Evolutionary conservation across 37 sponge, comb jelly and placozoan species (phyloP), one percentile per base, ranked within the genome.

Genomic region (Halisarca cf. caerulea): DNA sequence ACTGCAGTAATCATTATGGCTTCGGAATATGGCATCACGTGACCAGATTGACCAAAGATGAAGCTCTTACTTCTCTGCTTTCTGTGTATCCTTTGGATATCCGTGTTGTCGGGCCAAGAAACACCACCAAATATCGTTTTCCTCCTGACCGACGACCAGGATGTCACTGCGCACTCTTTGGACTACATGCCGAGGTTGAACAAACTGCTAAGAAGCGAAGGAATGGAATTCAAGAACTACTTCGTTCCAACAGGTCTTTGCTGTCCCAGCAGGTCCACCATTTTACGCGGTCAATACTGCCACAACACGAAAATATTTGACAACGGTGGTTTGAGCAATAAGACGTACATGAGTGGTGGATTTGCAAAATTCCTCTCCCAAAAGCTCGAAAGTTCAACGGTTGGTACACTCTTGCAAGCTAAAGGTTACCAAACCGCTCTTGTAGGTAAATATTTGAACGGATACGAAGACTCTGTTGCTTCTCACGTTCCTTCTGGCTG

Each of bases 261-360:
- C 79, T 92, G 92, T 55, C 92, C 92, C 39, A 92, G 92, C 44
- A 73, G 92, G 0, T 32, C 92, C 15, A 88, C 92, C 25, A 88
- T 92, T 43, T 75, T 92, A 4, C 39, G 66, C 2, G 92, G 92
- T 30, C 89, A 92, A 81, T 88, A 69, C 79, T 92, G 92, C 61
- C 92, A 92, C 89, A 92, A 92, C 86, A 88, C 88, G 33, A 75
- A 82, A 55, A 88, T 92, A 40, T 92, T 81, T 78, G 92, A 92
- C 86, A 88, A 88, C 58, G 92, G 92, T 2, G 92, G 85, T 25
- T 79, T 92, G 34, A 92, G 88, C 89, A 92, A 92, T 59, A 42
- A 51, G 32, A 92, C 92, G 25, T 81, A 73, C 38, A 24, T 88
- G 27, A 92, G 92, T 27, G 92, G 92, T 0, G 89, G 92, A 5